Evolutionary conservation across 2,797 vertebrate species (phyloP).

Genomic region (Alectoris magna): DNA sequence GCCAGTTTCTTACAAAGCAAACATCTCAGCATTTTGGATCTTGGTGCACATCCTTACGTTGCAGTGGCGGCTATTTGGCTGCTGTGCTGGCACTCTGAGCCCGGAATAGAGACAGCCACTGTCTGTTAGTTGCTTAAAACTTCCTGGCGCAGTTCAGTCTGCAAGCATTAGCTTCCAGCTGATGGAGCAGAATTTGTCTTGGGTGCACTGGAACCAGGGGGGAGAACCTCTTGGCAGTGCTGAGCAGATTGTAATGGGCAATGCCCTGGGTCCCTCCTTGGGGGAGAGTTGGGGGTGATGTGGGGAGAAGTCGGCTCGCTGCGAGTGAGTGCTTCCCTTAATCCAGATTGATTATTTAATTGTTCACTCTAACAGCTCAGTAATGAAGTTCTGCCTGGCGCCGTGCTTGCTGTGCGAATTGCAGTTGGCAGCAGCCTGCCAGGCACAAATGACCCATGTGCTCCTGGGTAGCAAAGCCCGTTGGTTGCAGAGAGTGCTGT

Average conservation of each 20-base stretch:
- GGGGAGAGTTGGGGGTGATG: neutral
- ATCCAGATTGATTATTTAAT: neutral
- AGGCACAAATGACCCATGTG: neutral
- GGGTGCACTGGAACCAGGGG: neutral
- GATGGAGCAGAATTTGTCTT: neutral
- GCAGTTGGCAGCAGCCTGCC: neutral
- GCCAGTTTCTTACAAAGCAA: neutral
- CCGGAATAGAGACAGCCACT: neutral
- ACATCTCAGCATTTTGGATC: rapidly evolving
- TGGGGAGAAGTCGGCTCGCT: neutral
- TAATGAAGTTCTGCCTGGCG: neutral
- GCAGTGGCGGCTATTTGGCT: neutral
- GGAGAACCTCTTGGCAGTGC: neutral
- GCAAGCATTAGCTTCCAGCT: neutral
- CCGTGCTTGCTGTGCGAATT: rapidly evolving
- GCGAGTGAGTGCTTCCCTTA: neutral
- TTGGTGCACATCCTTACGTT: rapidly evolving
- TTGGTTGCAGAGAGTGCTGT: neutral
- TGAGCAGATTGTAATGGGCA: neutral
- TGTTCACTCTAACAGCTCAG: neutral
- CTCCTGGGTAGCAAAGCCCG: neutral
- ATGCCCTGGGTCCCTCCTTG: rapidly evolving
- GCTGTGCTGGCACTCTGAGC: neutral
- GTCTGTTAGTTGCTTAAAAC: neutral
- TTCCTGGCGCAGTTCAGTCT: neutral